Percentiles rank a stretch among this genome's conserved stretches.
Conservation (phyloP, 2,888 invertebrate genomes). For the Zaprionus lineosus region DNA sequence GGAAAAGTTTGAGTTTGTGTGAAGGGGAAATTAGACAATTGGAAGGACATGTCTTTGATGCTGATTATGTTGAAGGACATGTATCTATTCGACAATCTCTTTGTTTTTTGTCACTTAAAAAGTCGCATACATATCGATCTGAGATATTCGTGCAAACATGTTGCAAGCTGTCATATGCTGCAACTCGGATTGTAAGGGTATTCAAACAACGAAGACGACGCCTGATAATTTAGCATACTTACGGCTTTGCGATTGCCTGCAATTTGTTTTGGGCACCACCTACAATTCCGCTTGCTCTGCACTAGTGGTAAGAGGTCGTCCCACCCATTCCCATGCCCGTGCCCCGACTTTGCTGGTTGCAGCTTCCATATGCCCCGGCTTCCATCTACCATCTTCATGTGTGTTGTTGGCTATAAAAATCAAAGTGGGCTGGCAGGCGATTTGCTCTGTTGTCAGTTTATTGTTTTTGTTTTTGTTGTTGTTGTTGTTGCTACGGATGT, state of each 20-base stretch:
- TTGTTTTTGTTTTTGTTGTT: constrained; percentile 39
- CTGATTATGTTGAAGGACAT: no score
- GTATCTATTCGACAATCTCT: no score
- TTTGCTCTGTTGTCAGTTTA: constrained; percentile 63
- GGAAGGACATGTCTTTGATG: no score
- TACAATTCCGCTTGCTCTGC: constrained; percentile 55
- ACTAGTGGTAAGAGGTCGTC: constrained; percentile 59
- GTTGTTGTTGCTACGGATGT: constrained; percentile 22
- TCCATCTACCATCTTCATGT: constrained; percentile 41
- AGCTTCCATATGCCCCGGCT: constrained; percentile 5
- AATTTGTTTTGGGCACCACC: constrained; percentile 74
- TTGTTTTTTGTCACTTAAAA: no score
- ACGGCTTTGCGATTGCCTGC: constrained; percentile 70
- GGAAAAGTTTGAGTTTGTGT: no score
- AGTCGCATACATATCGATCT: no score
- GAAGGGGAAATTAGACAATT: no score
- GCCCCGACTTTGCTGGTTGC: not conserved
- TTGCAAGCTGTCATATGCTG: constrained; percentile 12
- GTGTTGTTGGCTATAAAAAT: constrained; percentile 69
- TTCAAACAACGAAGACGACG: constrained; percentile 55
- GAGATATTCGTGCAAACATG: no score
- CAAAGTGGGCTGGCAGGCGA: constrained; percentile 77
- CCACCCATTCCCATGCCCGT: constrained; percentile 29
- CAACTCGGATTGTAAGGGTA: constrained; percentile 33
- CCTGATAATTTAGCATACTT: constrained; percentile 74